Evolutionary conservation across 1,140 invertebrate species (phyloP).

Genomic region (Eurosta solidaginis): DNA sequence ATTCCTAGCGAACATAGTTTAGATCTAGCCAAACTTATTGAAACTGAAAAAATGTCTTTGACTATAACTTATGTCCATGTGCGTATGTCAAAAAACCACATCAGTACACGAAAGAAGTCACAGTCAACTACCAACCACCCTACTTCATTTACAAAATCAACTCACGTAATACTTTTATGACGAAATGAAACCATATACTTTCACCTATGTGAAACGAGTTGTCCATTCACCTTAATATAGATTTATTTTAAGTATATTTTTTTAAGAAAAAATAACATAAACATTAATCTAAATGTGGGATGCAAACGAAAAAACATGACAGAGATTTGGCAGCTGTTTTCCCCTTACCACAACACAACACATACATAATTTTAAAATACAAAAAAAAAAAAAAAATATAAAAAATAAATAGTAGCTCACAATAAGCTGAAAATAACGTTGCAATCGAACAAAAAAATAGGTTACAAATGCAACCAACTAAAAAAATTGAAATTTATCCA

Average conservation of each 20-base stretch:
- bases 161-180: too few relatives aligned
- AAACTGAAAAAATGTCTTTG: too few relatives aligned
- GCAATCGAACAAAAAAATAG: neutral
- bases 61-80: too few relatives aligned
- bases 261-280: neutral
- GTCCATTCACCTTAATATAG: constrained; percentile 1
- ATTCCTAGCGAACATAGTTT: too few relatives aligned
- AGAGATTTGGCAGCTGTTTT: neutral
- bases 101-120: too few relatives aligned
- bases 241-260: neutral
- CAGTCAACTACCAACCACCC: too few relatives aligned
- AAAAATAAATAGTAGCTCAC: neutral
- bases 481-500: constrained; percentile 18
- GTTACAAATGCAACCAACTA: neutral
- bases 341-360: neutral
- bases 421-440: neutral
- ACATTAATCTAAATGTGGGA: constrained; percentile 12
- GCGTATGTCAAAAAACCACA: too few relatives aligned
- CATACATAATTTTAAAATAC: neutral
- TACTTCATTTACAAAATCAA: too few relatives aligned
- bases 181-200: neutral
- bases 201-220: neutral
- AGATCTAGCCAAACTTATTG: too few relatives aligned
- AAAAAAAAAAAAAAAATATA: neutral
- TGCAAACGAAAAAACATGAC: neutral